A percentile compares a stretch with the other conserved stretches of the same genome.
These are phyloP conservation scores for Drosophila peninsularis DNA, from an alignment of 2,888 invertebrate genomes.

Conservation along the genomic window DNA sequence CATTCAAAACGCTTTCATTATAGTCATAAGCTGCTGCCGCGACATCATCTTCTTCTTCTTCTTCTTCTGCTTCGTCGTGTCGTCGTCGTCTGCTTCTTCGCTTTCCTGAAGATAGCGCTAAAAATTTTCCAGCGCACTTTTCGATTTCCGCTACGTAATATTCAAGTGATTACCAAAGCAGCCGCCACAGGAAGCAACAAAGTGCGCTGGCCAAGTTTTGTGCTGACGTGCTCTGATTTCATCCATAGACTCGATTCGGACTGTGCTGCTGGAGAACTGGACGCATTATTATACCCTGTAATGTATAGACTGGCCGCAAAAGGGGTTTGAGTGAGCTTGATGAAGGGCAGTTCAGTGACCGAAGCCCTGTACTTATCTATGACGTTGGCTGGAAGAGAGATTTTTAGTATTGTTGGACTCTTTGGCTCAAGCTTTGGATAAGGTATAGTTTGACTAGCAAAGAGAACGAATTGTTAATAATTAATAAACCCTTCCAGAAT, in stretches of 20 bases:
- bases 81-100: constrained; percentile 16
- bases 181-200: constrained; percentile 70
- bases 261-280: constrained; percentile 22
- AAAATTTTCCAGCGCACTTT: constrained; percentile 75
- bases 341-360: too few relatives aligned
- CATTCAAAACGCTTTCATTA: constrained; percentile 81
- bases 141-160: constrained; percentile 82
- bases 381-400: too few relatives aligned
- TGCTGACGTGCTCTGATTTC: constrained; percentile 77
- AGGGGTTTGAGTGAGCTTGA: background rate
- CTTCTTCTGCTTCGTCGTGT: constrained; percentile 9
- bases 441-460: too few relatives aligned
- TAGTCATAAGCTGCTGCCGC: constrained; percentile 78
- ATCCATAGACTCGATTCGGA: constrained; percentile 37
- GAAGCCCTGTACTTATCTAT: too few relatives aligned
- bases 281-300: constrained; percentile 52
- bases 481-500: too few relatives aligned
- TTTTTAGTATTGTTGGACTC: too few relatives aligned
- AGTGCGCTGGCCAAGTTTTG: constrained; percentile 73
- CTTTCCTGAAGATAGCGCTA: constrained; percentile 64
- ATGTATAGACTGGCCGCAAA: fast-evolving
- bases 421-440: too few relatives aligned
- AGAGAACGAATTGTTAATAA: too few relatives aligned
- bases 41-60: constrained; percentile 16
- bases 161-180: constrained; percentile 75